Evolutionary conservation across 2,797 vertebrate species (phyloP).

Genomic region (Pangasius djambal): DNA sequence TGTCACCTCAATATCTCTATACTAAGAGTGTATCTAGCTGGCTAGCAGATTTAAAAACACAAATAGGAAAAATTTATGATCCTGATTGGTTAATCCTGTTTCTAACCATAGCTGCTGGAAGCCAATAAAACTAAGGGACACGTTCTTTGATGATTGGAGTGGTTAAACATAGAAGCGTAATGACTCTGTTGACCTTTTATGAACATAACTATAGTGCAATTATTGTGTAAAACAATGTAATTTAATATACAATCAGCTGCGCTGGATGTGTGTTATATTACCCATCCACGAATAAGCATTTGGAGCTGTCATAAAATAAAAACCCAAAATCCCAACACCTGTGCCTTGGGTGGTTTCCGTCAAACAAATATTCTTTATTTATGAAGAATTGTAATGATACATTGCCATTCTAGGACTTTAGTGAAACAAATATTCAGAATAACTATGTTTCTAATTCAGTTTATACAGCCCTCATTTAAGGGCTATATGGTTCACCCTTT

Average conservation of each 20-base stretch:
- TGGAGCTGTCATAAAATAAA: slow-evolving; percentile 1
- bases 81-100: not conserved
- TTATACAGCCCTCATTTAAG: not conserved
- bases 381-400: not conserved
- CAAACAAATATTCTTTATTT: not conserved
- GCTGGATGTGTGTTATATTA: not conserved
- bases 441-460: not conserved
- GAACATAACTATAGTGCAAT: slow-evolving; percentile 22
- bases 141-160: not conserved
- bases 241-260: not conserved
- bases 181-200: slow-evolving; percentile 15
- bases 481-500: not conserved
- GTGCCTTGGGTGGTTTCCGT: not conserved
- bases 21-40: not conserved
- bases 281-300: slow-evolving; percentile 11
- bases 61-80: not conserved
- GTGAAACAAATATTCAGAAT: not conserved
- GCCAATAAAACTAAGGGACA: not conserved
- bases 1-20: not conserved
- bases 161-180: slow-evolving; percentile 18
- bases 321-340: not conserved
- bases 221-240: not conserved
- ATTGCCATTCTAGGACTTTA: not conserved
- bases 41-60: not conserved
- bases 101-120: not conserved